phyloP scores from a whole-genome alignment of 2,797 vertebrate species.

The Oryzias sinensis region DNA sequence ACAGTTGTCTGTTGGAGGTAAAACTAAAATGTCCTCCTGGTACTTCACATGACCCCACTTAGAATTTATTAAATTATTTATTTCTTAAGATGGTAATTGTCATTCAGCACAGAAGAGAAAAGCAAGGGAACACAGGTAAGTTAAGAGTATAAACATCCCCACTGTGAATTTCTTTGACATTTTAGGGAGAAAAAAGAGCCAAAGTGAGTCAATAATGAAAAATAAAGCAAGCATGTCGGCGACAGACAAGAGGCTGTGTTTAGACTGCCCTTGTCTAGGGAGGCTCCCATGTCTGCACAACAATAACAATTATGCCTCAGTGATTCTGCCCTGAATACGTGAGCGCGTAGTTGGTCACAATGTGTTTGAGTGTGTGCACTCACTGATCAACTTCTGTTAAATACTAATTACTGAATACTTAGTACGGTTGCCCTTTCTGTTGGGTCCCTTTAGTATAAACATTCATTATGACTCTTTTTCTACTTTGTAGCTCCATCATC shows the following conservation, averaged over 20 bases:
- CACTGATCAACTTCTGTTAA: slow-evolving; percentile 78
- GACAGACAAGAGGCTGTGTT: slow-evolving; percentile 68
- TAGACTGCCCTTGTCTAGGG: slow-evolving; percentile 69
- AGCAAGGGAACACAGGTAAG: slow-evolving; percentile 40
- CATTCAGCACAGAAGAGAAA: slow-evolving; percentile 25
- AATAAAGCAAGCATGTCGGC: slow-evolving; percentile 76
- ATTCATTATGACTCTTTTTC: slow-evolving; percentile 80
- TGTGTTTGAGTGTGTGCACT: slow-evolving; percentile 56
- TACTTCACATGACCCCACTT: too few species aligned
- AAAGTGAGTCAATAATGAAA: slow-evolving; percentile 67
- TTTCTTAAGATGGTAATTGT: slow-evolving; percentile 25
- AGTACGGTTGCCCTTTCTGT: slow-evolving; percentile 83
- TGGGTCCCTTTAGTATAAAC: slow-evolving; percentile 85
- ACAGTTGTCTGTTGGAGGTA: too few species aligned
- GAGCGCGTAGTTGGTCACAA: slow-evolving; percentile 20
- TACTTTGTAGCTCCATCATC: slow-evolving; percentile 80
- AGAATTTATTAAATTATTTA: slow-evolving; percentile 7
- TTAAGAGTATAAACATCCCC: slow-evolving; percentile 41
- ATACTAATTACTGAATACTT: slow-evolving; percentile 85
- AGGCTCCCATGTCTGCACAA: slow-evolving; percentile 63
- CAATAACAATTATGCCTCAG: slow-evolving; percentile 60
- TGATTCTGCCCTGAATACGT: slow-evolving; percentile 53
- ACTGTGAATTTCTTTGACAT: slow-evolving; percentile 60
- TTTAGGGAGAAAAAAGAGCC: slow-evolving; percentile 46
- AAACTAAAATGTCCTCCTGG: too few species aligned